Conservation (phyloP, 2,888 invertebrate genomes). For the Epinotia nisella region DNA sequence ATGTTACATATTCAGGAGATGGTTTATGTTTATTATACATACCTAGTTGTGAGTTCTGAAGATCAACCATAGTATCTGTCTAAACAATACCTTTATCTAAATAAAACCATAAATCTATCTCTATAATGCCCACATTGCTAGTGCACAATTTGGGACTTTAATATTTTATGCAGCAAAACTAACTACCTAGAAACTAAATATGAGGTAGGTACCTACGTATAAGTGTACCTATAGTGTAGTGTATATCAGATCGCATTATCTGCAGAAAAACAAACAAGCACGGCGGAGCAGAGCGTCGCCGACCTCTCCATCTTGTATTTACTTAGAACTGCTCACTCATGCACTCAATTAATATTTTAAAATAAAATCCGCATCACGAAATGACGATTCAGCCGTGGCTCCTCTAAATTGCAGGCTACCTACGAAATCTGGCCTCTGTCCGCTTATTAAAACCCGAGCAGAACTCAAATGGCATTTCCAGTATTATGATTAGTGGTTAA, state of each 20-base stretch:
- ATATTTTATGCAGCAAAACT: no score
- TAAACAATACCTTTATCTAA: slow-evolving; percentile 8
- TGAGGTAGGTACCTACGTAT: neutral
- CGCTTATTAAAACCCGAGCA: slow-evolving; percentile 75
- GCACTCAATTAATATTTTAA: slow-evolving; percentile 45
- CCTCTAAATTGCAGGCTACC: slow-evolving; percentile 69
- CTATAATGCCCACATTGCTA: neutral
- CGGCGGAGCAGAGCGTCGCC: neutral
- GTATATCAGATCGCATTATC: neutral
- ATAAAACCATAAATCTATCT: neutral
- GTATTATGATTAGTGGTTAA: slow-evolving; percentile 80
- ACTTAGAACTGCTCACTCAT: slow-evolving; percentile 43
- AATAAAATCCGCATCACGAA: slow-evolving; percentile 61
- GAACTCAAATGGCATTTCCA: slow-evolving; percentile 81
- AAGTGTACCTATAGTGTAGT: neutral
- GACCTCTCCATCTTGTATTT: slow-evolving; percentile 34
- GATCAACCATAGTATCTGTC: neutral
- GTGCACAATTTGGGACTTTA: neutral
- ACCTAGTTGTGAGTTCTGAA: slow-evolving; percentile 17
- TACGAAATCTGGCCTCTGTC: slow-evolving; percentile 64
- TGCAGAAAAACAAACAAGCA: neutral
- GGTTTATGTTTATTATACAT: slow-evolving; percentile 19
- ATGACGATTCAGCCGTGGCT: slow-evolving; percentile 60
- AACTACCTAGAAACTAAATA: no score
- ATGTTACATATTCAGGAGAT: slow-evolving; percentile 51